Evolutionary conservation across 2,797 vertebrate genomes (phyloP), one percentile per base, ranked within the genome.

Genomic region (Brachyalestes nurse): DNA sequence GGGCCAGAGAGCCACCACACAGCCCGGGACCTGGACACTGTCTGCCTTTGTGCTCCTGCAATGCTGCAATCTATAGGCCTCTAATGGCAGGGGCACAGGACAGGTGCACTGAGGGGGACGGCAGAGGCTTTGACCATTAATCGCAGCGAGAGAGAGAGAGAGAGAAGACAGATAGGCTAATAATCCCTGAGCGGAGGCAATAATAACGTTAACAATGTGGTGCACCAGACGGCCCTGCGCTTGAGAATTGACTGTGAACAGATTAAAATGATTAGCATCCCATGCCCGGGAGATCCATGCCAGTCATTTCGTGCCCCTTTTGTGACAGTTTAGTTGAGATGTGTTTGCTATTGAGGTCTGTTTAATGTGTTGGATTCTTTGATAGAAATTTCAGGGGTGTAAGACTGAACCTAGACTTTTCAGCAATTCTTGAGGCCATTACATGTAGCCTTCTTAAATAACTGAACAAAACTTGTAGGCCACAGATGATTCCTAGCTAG

Each of bases 1-100:
- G 90, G 57, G 69, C 28, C 21, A 1, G 65, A 62, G 74, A 77
- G 66, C 38, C 75, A 67, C 80, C 74, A 58, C 45, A 72, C 40
- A 53, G 61, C 72, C 75, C 55, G 57, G 65, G 79, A 77, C 69
- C 73, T 73, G 82, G 75, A 87, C 86, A 85, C 84, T 87, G 84
- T 73, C 66, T 6, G 74, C 74, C 86, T 83, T 87, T 88, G 86
- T 88, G 81, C 84, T 74, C 72, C 60, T 1, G 58, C 71, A 72
- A 47, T 57, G 38, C 60, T 85, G 81, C 82, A 87, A 61, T 70
- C 72, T 74, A 74, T 76, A 79, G 80, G 84, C 76, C 79, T 40
- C 77, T 80, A 75, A 55, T 70, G 75, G 82, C 82, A 76, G 71
- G 67, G 70, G 73, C 45, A 58, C 38, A 16, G 70, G 82, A 79